Evolutionary conservation across 2,888 invertebrate species (phyloP), one percentile per base, ranked within the genome.

Genomic region (Lymantria monacha): DNA sequence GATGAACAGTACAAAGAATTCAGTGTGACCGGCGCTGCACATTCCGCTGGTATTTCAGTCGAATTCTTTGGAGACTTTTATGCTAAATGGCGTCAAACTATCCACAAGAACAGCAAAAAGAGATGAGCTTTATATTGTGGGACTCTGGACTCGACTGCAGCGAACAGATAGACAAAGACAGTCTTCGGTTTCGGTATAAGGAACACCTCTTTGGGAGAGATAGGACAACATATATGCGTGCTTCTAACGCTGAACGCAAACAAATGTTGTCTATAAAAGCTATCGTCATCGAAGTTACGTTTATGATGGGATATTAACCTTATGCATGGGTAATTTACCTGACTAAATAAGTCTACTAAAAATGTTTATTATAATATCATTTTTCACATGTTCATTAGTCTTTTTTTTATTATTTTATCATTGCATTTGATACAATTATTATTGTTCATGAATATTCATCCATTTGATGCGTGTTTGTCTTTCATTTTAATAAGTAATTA

Each of bases 21-120:
- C 75, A 96, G 95, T 79, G 93, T 95, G 52, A 93, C 95, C 8
- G 96, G 96, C 53, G 93, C 97, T 63, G 95, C 96, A 30, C 94
- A 95, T 70, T 93, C 96, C 43, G 95, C 96, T 55, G 97, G 97
- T 14, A 95, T 97, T 46, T 94, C 95, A 67, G 92, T 97, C 49
- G 96, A 97, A 82, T 94, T 95, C 73, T 95, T 97, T 66, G 94
- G 94, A 66, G 94, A 94, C 64, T 98, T 97, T 92, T 95, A 96
- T 87, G 91, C 93, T 44, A 97, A 96, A 86, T 97, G 97, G 95
- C 96, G 96, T 79, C 95, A 95, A 67, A 92, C 94, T 30, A 90
- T 92, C 52, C 85, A 82, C 60, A 90, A 87, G 59, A 85, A 74
- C 63, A 84, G 84, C 57, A 91, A 89, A 67, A 91, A 91, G 72